Conservation (phyloP, 1,140 invertebrate species). For the Caerostris darwini region DNA sequence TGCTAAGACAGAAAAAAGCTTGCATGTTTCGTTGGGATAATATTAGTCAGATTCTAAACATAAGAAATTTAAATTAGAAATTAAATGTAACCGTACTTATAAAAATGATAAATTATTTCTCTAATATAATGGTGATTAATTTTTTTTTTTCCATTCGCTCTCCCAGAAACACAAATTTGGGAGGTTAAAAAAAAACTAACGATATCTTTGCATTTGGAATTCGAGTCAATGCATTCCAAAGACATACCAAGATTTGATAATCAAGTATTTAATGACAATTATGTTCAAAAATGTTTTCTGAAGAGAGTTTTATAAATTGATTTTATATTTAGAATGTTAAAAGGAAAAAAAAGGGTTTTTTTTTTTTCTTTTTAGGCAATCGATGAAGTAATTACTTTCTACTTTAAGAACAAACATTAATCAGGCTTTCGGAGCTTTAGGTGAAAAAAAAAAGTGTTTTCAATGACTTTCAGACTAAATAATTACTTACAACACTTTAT, state of each 20-base stretch:
- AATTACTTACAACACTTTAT: no score
- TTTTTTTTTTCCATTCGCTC: neutral
- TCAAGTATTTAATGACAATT: neutral
- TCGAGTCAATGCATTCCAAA: neutral
- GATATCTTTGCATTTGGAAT: neutral
- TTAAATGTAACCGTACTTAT: neutral
- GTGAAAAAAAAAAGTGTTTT: no score
- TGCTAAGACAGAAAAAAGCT: constrained; percentile 14
- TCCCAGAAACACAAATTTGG: neutral
- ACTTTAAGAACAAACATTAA: no score
- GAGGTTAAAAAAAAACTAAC: neutral
- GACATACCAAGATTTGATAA: neutral
- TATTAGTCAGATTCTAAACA: constrained; percentile 28
- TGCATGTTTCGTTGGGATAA: constrained; percentile 8
- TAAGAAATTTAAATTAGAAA: constrained; percentile 59
- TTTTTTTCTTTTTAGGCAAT: no score
- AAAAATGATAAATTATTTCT: neutral
- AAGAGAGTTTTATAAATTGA: no score
- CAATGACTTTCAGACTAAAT: no score
- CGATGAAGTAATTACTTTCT: no score
- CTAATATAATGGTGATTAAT: neutral
- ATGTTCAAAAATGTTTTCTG: no score
- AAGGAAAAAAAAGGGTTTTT: no score
- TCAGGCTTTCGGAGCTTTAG: no score
- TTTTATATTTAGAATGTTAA: no score